phyloP scores from a whole-genome alignment of 53 echinoderm and acorn worm genomes.

The Holothuria scabra region DNA sequence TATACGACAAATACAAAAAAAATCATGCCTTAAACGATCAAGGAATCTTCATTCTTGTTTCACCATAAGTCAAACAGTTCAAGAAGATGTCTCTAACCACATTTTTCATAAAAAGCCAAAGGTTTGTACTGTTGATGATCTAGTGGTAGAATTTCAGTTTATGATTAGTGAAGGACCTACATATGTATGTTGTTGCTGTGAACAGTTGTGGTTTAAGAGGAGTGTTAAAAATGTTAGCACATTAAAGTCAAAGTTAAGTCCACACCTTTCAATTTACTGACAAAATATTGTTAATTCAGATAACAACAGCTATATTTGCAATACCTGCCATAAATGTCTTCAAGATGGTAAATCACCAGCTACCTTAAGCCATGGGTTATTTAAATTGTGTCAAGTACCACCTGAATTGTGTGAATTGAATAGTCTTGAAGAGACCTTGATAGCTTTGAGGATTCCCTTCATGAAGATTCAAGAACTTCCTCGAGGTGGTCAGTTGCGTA shows the following conservation, averaged over 20 bases:
- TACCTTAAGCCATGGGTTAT: background rate
- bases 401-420: background rate
- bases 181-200: constrained; percentile 15
- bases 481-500: background rate
- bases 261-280: background rate
- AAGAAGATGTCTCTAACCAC: no score
- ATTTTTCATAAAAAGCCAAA: no score
- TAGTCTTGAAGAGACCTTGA: background rate
- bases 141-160: background rate
- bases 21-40: no score
- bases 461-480: constrained; percentile 15
- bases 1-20: no score
- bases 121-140: no score
- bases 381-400: background rate
- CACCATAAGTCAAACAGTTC: no score
- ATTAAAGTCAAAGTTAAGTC: background rate
- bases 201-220: constrained; percentile 11
- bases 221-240: constrained; percentile 6
- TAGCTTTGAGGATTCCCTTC: constrained; percentile 28
- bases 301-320: constrained; percentile 3
- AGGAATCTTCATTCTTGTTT: no score
- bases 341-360: background rate
- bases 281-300: background rate
- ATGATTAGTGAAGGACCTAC: constrained; percentile 5
- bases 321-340: constrained; percentile 6